Evolutionary conservation across 2,797 vertebrate species (phyloP).

Genomic region (Chlorospingus flavigularis): DNA sequence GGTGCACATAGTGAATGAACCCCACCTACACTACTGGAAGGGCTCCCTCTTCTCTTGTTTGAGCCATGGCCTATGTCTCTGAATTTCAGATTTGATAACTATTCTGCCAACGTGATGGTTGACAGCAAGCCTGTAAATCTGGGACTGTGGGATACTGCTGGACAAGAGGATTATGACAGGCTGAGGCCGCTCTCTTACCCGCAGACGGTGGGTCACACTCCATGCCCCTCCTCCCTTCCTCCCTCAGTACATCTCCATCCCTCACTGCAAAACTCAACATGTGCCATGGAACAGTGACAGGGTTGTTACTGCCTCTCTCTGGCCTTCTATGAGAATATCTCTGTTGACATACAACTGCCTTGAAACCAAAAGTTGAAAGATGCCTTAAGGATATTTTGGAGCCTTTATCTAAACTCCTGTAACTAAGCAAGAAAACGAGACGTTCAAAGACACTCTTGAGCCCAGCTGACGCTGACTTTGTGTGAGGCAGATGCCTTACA

Average conservation of each 20-base stretch:
- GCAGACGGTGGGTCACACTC: slow-evolving; percentile 80
- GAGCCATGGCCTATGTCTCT: neutral
- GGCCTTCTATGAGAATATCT: neutral
- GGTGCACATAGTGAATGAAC: neutral
- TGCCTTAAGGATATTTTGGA: neutral
- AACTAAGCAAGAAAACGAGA: neutral
- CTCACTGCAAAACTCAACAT: neutral
- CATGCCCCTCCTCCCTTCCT: neutral
- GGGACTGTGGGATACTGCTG: slow-evolving; percentile 93
- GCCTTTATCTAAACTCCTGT: neutral
- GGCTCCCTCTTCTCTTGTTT: neutral
- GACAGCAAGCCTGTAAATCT: slow-evolving; percentile 94
- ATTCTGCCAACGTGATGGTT: slow-evolving; percentile 94
- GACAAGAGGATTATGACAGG: slow-evolving; percentile 92
- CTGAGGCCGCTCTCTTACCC: slow-evolving; percentile 91
- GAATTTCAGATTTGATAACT: slow-evolving; percentile 89
- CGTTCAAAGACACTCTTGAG: neutral
- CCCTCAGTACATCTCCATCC: neutral
- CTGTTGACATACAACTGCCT: neutral
- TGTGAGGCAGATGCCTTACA: neutral
- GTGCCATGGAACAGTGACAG: neutral
- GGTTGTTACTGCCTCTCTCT: neutral
- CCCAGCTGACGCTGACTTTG: neutral
- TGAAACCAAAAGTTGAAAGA: neutral
- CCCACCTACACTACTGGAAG: neutral